phyloP scores from a whole-genome alignment of 2,888 invertebrate genomes.

The Ligdia adustata region DNA sequence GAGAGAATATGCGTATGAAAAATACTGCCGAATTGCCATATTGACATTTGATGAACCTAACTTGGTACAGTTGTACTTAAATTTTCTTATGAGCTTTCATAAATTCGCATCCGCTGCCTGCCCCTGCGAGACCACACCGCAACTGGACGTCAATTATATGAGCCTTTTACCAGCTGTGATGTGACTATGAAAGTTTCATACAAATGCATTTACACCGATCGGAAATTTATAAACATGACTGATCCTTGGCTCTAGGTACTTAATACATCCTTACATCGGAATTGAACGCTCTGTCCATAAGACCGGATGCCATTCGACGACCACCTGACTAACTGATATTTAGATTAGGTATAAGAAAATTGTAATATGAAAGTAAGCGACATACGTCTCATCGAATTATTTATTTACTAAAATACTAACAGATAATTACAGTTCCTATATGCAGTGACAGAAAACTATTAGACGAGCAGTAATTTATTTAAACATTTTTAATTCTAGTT shows the following conservation, averaged over 20 bases:
- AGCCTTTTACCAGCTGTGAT: slow-evolving; percentile 72
- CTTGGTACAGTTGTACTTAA: slow-evolving; percentile 25
- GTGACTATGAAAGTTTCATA: slow-evolving; percentile 63
- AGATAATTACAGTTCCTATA: slow-evolving; percentile 79
- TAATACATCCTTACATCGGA: slow-evolving; percentile 63
- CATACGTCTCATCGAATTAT: slow-evolving; percentile 57
- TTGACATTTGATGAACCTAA: slow-evolving; percentile 30
- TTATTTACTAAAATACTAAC: slow-evolving; percentile 61
- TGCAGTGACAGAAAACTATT: slow-evolving; percentile 63
- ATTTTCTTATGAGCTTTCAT: slow-evolving; percentile 59
- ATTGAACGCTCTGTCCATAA: slow-evolving; percentile 65
- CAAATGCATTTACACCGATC: slow-evolving; percentile 60
- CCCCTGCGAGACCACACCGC: slow-evolving; percentile 46
- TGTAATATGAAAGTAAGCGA: slow-evolving; percentile 41
- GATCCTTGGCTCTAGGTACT: slow-evolving; percentile 61
- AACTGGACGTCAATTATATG: slow-evolving; percentile 76
- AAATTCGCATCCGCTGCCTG: slow-evolving; percentile 56
- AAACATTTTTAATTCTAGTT: slow-evolving; percentile 51
- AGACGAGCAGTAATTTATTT: slow-evolving; percentile 63
- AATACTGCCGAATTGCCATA: slow-evolving; percentile 36
- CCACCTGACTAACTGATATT: slow-evolving; percentile 42
- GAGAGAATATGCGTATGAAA: slow-evolving; percentile 38
- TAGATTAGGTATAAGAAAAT: slow-evolving; percentile 18
- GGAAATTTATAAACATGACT: slow-evolving; percentile 63
- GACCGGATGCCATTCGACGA: slow-evolving; percentile 59